A percentile compares a stretch with the other conserved stretches of the same genome.
Evolutionary conservation across 2,113 vertebrate species (phyloP).

Genomic region (Mus pahari): DNA sequence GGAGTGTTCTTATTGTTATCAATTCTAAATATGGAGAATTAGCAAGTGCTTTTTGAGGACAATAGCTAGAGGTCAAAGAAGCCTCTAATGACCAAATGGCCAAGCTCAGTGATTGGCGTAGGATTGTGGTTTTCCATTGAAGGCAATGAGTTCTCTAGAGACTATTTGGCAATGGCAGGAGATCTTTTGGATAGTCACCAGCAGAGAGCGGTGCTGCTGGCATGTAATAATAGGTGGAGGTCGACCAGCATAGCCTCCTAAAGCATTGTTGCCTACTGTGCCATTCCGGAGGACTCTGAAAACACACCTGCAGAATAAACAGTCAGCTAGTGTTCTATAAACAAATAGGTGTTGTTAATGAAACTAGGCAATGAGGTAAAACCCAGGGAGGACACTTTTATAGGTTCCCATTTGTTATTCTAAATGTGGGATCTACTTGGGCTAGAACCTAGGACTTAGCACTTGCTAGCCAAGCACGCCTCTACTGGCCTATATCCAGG

Average conservation of each 20-base stretch:
- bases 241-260: neutral
- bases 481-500: neutral
- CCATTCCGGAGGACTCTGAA: neutral
- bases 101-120: neutral
- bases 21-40: neutral
- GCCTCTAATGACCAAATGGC: conserved; percentile 9
- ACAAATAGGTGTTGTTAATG: neutral
- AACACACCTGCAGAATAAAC: neutral
- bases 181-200: neutral
- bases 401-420: neutral
- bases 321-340: neutral
- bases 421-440: neutral
- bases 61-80: neutral
- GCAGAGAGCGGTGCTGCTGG: too few species aligned
- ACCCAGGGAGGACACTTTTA: neutral
- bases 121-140: neutral
- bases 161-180: neutral
- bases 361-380: neutral
- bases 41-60: neutral
- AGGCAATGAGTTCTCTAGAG: neutral
- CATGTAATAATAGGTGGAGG: neutral
- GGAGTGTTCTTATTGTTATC: neutral
- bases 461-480: neutral
- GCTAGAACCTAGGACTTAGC: neutral
- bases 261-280: neutral